Percentiles rank a stretch among this genome's conserved stretches.
Evolutionary conservation across 2,888 invertebrate genomes (phyloP).

Genomic region (Priocnemis perturbator): DNA sequence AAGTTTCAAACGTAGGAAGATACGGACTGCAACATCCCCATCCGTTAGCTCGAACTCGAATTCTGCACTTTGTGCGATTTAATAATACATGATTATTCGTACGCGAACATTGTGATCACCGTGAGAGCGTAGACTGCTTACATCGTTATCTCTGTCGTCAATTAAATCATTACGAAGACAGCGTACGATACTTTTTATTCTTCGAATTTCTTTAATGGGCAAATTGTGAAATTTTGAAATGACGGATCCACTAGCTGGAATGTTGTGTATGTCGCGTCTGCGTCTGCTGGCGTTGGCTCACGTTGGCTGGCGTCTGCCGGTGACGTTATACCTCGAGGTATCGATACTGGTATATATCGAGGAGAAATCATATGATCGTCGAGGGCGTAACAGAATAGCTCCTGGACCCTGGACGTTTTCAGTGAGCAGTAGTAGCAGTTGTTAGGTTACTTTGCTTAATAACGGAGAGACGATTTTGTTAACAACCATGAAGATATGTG

Average conservation of each 20-base stretch:
- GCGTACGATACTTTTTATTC: background rate
- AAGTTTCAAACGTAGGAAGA: too few relatives aligned
- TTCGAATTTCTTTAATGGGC: background rate
- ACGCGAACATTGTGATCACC: too few relatives aligned
- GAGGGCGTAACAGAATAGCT: conserved; percentile 42
- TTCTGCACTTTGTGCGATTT: too few relatives aligned
- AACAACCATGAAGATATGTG: conserved; percentile 86
- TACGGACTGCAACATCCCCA: too few relatives aligned
- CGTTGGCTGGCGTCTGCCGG: too few relatives aligned
- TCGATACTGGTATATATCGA: conserved; percentile 28
- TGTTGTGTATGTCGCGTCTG: background rate
- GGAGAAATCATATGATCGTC: conserved; percentile 45
- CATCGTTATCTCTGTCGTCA: background rate
- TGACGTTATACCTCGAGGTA: conserved; percentile 27
- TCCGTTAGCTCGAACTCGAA: too few relatives aligned
- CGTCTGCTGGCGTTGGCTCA: too few relatives aligned
- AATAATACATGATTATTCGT: too few relatives aligned
- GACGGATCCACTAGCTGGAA: conserved; percentile 22
- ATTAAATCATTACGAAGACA: background rate
- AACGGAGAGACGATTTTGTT: conserved; percentile 10
- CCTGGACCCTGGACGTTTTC: conserved; percentile 14
- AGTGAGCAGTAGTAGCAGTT: background rate
- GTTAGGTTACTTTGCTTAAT: conserved; percentile 32
- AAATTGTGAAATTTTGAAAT: conserved; percentile 18
- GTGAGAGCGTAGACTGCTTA: too few relatives aligned